Percentiles rank a stretch among this genome's conserved stretches.
phyloP scores from a whole-genome alignment of 2,113 vertebrate genomes.

The Hippocampus abdominalis region DNA sequence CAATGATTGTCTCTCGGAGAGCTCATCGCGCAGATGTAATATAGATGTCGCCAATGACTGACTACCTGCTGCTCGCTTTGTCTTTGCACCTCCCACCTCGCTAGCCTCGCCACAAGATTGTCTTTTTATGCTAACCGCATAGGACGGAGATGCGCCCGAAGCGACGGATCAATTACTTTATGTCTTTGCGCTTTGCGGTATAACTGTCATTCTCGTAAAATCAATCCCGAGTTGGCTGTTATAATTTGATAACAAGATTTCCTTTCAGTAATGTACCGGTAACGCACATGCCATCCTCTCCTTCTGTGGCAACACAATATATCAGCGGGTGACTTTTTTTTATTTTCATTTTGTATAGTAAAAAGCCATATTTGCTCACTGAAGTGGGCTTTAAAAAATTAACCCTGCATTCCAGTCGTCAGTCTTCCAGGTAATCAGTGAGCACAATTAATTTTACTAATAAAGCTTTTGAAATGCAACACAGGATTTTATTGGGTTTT shows the following conservation, averaged over 20 bases:
- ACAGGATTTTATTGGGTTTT: not conserved
- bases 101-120: slow-evolving; percentile 31
- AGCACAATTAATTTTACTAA: not conserved
- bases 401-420: not conserved
- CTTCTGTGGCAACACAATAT: slow-evolving; percentile 33
- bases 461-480: not conserved
- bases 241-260: slow-evolving; percentile 39
- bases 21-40: slow-evolving; percentile 68
- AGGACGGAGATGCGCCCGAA: slow-evolving; percentile 30
- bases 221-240: slow-evolving; percentile 36
- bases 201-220: slow-evolving; percentile 34
- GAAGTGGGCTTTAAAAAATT: not conserved
- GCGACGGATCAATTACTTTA: slow-evolving; percentile 40
- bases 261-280: slow-evolving; percentile 13
- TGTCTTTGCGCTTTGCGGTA: slow-evolving; percentile 36
- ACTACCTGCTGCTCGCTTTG: slow-evolving; percentile 58
- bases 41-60: slow-evolving; percentile 71
- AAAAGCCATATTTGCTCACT: not conserved
- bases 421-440: not conserved
- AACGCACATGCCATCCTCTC: slow-evolving; percentile 20
- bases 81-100: slow-evolving; percentile 46
- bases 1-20: slow-evolving; percentile 67
- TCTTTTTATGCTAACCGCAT: slow-evolving; percentile 35
- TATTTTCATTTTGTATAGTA: slow-evolving; percentile 34
- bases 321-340: slow-evolving; percentile 19